Evolutionary conservation across 2,888 invertebrate genomes (phyloP).

Genomic region (Lacanobia wlatinum): DNA sequence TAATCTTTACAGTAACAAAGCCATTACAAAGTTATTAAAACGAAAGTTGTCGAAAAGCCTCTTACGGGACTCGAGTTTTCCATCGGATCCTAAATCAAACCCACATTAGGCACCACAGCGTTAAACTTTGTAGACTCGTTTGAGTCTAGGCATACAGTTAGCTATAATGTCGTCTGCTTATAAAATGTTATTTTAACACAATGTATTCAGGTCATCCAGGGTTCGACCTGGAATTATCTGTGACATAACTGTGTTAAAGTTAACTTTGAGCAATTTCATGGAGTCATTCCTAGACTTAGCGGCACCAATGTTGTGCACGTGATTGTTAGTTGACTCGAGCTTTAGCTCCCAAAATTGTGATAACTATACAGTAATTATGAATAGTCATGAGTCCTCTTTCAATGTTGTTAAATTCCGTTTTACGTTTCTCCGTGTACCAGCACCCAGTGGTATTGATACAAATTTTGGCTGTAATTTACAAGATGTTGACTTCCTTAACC

Average conservation of each 20-base stretch:
- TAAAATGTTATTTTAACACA: constrained; percentile 24
- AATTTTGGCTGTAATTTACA: no score
- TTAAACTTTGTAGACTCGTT: constrained; percentile 38
- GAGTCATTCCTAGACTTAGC: background rate
- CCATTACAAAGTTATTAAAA: constrained; percentile 26
- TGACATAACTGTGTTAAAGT: background rate
- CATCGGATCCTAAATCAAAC: constrained; percentile 24
- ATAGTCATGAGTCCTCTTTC: background rate
- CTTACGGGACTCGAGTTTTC: constrained; percentile 13
- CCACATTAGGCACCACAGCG: constrained; percentile 11
- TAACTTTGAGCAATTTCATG: background rate
- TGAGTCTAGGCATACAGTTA: background rate
- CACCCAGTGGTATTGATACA: no score
- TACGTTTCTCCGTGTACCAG: background rate
- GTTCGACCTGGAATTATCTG: background rate
- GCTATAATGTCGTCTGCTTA: background rate
- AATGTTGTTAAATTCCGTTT: background rate
- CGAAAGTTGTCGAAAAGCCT: constrained; percentile 31
- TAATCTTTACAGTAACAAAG: constrained; percentile 23
- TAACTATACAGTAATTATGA: background rate
- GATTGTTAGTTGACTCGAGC: background rate
- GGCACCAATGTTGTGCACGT: background rate
- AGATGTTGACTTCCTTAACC: no score
- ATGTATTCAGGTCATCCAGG: background rate
- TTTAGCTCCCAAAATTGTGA: background rate